Evolutionary conservation across 2,113 vertebrate species (phyloP), one percentile per base, ranked within the genome.

Genomic region (Callospermophilus lateralis): DNA sequence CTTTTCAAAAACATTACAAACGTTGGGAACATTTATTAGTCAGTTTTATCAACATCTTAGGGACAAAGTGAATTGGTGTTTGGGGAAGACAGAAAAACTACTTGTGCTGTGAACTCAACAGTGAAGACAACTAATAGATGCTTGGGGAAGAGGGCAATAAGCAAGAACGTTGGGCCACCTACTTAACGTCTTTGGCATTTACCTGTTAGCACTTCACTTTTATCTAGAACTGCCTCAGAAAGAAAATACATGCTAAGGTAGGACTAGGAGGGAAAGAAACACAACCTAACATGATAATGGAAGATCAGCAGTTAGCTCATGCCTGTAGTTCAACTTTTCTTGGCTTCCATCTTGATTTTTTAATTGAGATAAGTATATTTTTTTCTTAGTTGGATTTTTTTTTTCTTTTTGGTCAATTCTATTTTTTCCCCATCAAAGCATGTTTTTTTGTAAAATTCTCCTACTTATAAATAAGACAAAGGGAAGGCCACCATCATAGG

Each of bases 11-110:
- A 74, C 74, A 86, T 70, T 65, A 74, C 24, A 77, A n/a, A 48
- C 58, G 53, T 67, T 74, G 80, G 51, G 87, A 96, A 90, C 55
- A 79, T 73, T 70, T 37, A 67, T 87, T 79, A 61, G 65, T 61
- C 37, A 53, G 45, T 93, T 48, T 84, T 90, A 87, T 42, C 61
- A 83, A 79, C 51, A 96, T 84, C 85, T 80, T 76, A 70, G 58
- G 78, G 65, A 80, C 1, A 79, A 72, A 94, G 83, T 79, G 63
- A 84, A 65, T 65, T 70, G 30, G 32, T 67, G 58, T 79, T 88
- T 91, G 20, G 7, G 70, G 28, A 94, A 37, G 19, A 45, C 2
- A 72, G 53, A 87, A 51, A 34, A 65, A 70, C 72, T n/a, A 68
- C 45, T 37, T 68, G 39, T 74, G 48, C 61, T 61, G 7, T 77